phyloP scores from a whole-genome alignment of 2,888 invertebrate genomes.

The Machimus rusticus region DNA sequence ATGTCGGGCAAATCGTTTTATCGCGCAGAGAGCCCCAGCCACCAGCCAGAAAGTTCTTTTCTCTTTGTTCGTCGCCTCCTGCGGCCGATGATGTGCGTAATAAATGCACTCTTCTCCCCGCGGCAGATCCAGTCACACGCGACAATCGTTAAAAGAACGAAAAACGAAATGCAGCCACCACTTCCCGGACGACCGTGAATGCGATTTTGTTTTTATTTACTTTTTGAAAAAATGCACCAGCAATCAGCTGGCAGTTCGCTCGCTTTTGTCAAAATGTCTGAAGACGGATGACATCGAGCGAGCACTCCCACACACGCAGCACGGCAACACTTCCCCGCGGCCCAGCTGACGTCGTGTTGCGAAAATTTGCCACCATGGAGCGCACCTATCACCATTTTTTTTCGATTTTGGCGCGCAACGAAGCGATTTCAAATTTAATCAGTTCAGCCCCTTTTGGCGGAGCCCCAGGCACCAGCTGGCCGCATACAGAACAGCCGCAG shows the following conservation, averaged over 20 bases:
- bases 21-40: neutral
- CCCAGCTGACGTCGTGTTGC: neutral
- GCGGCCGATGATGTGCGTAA: conserved; percentile 3
- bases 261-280: conserved; percentile 26
- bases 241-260: conserved; percentile 23
- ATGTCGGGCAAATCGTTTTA: neutral
- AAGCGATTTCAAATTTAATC: neutral
- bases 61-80: conserved; percentile 19
- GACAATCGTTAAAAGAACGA: neutral
- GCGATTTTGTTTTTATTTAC: conserved; percentile 31
- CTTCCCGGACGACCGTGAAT: neutral
- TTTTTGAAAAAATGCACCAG: conserved; percentile 9
- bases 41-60: conserved; percentile 27
- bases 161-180: neutral
- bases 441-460: neutral
- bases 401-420: neutral
- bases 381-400: neutral
- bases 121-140: neutral
- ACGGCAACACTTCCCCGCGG: neutral
- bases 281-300: neutral
- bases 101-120: neutral
- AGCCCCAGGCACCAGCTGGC: neutral
- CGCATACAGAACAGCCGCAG: neutral
- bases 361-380: neutral
- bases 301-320: neutral